A percentile compares a stretch with the other conserved stretches of the same genome.
phyloP scores from a whole-genome alignment of 2,113 vertebrate genomes.

The Pyxicephalus adspersus region DNA sequence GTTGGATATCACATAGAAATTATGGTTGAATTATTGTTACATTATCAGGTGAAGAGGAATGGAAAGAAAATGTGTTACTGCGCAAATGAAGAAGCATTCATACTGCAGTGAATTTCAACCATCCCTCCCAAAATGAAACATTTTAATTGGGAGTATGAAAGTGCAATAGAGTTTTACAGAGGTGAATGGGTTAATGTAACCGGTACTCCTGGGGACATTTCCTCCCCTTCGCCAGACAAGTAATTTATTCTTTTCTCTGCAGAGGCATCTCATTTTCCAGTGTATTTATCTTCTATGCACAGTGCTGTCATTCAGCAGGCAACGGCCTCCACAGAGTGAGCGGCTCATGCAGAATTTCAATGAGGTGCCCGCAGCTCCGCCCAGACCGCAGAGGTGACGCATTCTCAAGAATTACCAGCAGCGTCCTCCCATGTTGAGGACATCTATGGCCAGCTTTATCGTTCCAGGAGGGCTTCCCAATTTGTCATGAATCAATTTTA shows the following conservation, averaged over 20 bases:
- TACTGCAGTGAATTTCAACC: constrained; percentile 8
- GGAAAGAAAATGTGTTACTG: not conserved
- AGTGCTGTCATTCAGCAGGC: constrained; percentile 56
- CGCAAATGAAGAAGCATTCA: not conserved
- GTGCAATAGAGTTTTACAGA: constrained; percentile 4
- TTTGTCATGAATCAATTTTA: constrained; percentile 1
- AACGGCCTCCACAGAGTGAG: constrained; percentile 49
- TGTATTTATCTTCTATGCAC: constrained; percentile 57
- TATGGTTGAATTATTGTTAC: not conserved
- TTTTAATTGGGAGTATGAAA: constrained; percentile 35
- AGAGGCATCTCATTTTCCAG: constrained; percentile 58
- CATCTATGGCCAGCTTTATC: not conserved
- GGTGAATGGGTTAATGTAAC: constrained; percentile 50
- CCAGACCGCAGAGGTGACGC: constrained; percentile 55
- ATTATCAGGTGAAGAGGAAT: not conserved
- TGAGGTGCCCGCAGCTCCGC: constrained; percentile 47
- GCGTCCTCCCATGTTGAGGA: constrained; percentile 21
- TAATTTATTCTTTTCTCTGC: constrained; percentile 58
- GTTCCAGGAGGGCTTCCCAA: constrained; percentile 19
- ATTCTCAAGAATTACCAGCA: constrained; percentile 28
- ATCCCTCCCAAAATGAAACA: constrained; percentile 5
- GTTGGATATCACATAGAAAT: not conserved
- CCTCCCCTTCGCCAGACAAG: constrained; percentile 55
- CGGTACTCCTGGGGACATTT: constrained; percentile 54
- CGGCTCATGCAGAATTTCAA: constrained; percentile 54